These are phyloP conservation scores for Trachelus stipa DNA, from an alignment of 2,888 invertebrate genomes.

Conservation along the genomic window DNA sequence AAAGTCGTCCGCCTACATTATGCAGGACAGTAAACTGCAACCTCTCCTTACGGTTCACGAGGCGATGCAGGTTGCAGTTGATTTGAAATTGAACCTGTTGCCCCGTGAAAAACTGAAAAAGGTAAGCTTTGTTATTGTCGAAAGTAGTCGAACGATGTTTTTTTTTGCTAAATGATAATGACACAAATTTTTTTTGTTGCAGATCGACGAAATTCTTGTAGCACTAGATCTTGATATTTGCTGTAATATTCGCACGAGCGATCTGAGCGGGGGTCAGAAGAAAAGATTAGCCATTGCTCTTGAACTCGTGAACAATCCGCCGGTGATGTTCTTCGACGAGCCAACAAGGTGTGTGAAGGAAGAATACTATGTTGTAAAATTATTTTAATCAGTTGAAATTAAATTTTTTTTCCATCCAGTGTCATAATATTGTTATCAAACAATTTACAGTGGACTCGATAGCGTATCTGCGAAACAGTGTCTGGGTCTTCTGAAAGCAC, in stretches of 20 bases:
- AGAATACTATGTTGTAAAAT: background rate
- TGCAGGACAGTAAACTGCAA: conserved; percentile 87
- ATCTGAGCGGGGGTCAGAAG: conserved; percentile 89
- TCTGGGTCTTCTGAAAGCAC: conserved; percentile 80
- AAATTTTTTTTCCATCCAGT: background rate
- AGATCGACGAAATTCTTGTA: conserved; percentile 84
- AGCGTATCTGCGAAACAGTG: conserved; percentile 87
- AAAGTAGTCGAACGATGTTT: background rate
- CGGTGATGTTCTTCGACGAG: conserved; percentile 94
- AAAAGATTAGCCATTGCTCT: conserved; percentile 91
- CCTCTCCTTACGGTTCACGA: conserved; percentile 87
- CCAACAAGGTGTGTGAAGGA: conserved; percentile 81
- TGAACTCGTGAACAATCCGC: conserved; percentile 91
- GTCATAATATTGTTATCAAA: background rate
- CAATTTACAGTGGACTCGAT: conserved; percentile 78
- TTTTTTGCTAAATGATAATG: background rate
- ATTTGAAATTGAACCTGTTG: conserved; percentile 83
- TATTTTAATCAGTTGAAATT: background rate
- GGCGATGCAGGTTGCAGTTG: conserved; percentile 86
- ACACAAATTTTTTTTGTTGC: conserved; percentile 44
- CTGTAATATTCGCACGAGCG: conserved; percentile 75
- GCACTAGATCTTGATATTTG: conserved; percentile 79
- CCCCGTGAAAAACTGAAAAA: conserved; percentile 73
- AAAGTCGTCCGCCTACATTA: conserved; percentile 79
- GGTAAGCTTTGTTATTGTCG: conserved; percentile 68